Conservation (phyloP, 1,140 invertebrate genomes). For the Drosophila hydei region DNA sequence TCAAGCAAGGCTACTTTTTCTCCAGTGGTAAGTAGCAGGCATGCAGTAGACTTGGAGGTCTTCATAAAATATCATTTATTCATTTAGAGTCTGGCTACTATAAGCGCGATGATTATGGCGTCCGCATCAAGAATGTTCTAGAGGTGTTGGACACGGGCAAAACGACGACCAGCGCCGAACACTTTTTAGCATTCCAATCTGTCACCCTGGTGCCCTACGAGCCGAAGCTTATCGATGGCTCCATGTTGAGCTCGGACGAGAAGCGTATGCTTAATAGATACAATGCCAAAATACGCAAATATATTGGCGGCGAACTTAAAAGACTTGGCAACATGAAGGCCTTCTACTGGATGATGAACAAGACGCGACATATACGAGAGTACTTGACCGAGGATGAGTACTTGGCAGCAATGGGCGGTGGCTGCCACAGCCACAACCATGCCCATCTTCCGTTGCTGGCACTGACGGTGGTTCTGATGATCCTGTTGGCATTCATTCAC, state of each 20-base stretch:
- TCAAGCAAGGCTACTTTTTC: constrained; percentile 93
- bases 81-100: constrained; percentile 91
- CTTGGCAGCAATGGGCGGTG: constrained; percentile 59
- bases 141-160: constrained; percentile 89
- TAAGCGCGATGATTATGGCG: constrained; percentile 93
- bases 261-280: constrained; percentile 91
- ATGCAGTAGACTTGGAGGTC: not conserved
- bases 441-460: constrained; percentile 9
- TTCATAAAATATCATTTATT: not conserved
- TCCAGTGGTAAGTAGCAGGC: constrained; percentile 88
- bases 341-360: constrained; percentile 92
- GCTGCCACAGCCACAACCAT: not conserved
- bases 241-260: constrained; percentile 90
- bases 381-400: constrained; percentile 81
- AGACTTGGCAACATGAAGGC: constrained; percentile 87
- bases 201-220: constrained; percentile 97
- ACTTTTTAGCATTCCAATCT: constrained; percentile 90
- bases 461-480: constrained; percentile 8
- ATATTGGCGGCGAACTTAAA: constrained; percentile 90
- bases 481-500: constrained; percentile 21
- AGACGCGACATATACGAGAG: constrained; percentile 89
- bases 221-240: constrained; percentile 93
- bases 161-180: constrained; percentile 84
- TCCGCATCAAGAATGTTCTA: constrained; percentile 96
- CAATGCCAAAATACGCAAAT: constrained; percentile 88